Evolutionary conservation across 2,888 invertebrate species (phyloP), one percentile per base, ranked within the genome.

Genomic region (Phytoseiulus persimilis): DNA sequence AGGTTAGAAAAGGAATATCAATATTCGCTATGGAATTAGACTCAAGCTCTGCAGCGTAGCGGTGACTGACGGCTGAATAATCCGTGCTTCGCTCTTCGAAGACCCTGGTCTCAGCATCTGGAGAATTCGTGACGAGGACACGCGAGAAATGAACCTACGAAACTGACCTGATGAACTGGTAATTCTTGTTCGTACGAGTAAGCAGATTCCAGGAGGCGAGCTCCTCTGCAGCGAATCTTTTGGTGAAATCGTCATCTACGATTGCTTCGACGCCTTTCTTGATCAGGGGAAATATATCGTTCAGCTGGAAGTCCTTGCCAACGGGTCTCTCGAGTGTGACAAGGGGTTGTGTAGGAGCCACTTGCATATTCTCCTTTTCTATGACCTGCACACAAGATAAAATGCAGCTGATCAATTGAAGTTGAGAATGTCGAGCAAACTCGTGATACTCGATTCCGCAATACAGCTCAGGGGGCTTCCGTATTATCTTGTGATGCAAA

Each of bases 161-260:
- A 28, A 87, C 87, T 14, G 0, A 87, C 87, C 87, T 87, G 87
- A 90, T 89, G 89, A 90, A 91, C 83, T 91, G 91, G 87, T 90
- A 91, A 39, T 90, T 90, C 87, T 90, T 91, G 83, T 90, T 89
- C 5, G 91, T 91, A 83, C 91, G 46, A 32, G 91, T 91, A 32
- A 91, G 83, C 32, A 91, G 89, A 83, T 91, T 91, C 91, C 91
- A 91, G n/a, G 90, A 90, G 32, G 89, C 46, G 23, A 91, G 83
- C 83, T 91, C 98, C 94, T 98, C 98, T 9, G 99, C 97, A 92
- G 97, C 96, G 93, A 99, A 99, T 91, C 99, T 95, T 31, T 97
- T 97, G 0, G 99, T 99, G 90, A 99, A 99, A 94, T 98, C 97
- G 94, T 99, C 99, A 93, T 99, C 98, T 90, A 99, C 98, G 91